Conservation (phyloP, 1,140 invertebrate species). For the Papilio polyxenes region DNA sequence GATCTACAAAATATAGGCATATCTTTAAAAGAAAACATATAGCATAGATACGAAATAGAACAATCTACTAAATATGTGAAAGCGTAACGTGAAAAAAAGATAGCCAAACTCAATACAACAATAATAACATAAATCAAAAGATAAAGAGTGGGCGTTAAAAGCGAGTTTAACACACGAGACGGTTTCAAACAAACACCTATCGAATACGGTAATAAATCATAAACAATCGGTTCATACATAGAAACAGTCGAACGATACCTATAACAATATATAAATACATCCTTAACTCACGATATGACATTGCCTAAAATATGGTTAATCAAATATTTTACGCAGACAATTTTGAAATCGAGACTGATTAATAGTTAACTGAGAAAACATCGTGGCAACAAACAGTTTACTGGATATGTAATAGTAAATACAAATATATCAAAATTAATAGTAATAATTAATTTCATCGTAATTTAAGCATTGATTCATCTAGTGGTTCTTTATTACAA, state of each 20-base stretch:
- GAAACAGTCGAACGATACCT: background rate
- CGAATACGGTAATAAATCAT: constrained; percentile 45
- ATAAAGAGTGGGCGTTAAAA: constrained; percentile 35
- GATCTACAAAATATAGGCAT: constrained; percentile 24
- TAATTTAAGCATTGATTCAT: background rate
- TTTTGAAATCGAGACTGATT: too few species aligned
- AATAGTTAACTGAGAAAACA: too few species aligned
- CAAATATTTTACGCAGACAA: background rate
- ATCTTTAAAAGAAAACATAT: constrained; percentile 15
- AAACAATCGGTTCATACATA: constrained; percentile 47
- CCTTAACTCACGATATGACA: too few species aligned
- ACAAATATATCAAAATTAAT: background rate
- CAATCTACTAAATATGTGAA: constrained; percentile 38
- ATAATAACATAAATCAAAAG: constrained; percentile 41
- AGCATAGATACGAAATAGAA: constrained; percentile 33
- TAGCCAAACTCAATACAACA: constrained; percentile 40
- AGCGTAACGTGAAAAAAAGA: constrained; percentile 23
- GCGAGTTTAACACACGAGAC: constrained; percentile 55
- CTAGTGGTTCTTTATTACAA: background rate
- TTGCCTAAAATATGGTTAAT: background rate
- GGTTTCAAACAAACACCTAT: constrained; percentile 56
- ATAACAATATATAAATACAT: background rate
- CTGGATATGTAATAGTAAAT: background rate
- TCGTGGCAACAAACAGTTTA: too few species aligned
- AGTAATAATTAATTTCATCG: background rate